phyloP scores from a whole-genome alignment of 37 sponge, comb jelly and placozoan genomes.

The Ephydatia muelleri region DNA sequence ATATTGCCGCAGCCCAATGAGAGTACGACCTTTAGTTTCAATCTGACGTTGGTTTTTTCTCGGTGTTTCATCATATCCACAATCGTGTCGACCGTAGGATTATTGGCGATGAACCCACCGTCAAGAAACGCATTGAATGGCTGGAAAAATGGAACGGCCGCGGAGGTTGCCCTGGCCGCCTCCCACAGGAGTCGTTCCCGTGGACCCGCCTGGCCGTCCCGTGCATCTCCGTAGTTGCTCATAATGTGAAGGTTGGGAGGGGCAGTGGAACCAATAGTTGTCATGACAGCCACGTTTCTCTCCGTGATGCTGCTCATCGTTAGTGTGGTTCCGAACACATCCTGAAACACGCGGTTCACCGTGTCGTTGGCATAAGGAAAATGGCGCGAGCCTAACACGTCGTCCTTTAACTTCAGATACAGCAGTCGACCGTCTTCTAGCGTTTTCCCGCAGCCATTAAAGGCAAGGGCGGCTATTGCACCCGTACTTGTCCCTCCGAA shows the following conservation, averaged over 20 bases:
- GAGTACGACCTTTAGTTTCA: constrained; percentile 30
- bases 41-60: background rate
- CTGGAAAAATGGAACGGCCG: constrained; percentile 56
- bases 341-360: constrained; percentile 11
- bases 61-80: constrained; percentile 45
- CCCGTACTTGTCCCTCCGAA: constrained; percentile 64
- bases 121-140: constrained; percentile 51
- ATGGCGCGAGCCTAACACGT: background rate
- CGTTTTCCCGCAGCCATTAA: background rate
- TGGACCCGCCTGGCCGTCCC: constrained; percentile 44
- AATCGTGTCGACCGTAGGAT: constrained; percentile 51
- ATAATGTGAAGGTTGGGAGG: constrained; percentile 62
- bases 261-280: constrained; percentile 43
- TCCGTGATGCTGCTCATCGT: constrained; percentile 30
- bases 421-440: constrained; percentile 19
- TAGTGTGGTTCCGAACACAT: constrained; percentile 28
- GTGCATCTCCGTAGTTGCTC: constrained; percentile 53
- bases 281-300: constrained; percentile 37
- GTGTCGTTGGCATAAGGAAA: constrained; percentile 1
- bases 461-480: constrained; percentile 34
- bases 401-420: constrained; percentile 44
- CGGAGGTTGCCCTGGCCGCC: constrained; percentile 47
- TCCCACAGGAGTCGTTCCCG: constrained; percentile 51
- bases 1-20: constrained; percentile 23
- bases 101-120: constrained; percentile 68